Base-by-base conservation (phyloP, 2,113 vertebrate genomes). In the Silurus glanis region DNA sequence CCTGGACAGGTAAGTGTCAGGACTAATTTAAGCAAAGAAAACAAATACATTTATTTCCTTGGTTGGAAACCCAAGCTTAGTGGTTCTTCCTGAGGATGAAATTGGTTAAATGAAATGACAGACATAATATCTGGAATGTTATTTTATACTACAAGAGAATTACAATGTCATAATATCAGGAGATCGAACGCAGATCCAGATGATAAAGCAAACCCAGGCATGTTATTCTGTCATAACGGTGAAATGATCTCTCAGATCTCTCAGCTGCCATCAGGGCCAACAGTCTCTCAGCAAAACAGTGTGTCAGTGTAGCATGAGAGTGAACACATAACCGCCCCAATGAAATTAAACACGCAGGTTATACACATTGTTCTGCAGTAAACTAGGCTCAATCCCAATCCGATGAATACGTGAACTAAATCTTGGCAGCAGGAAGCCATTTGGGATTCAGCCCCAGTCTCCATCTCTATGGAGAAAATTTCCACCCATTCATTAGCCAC, bases 401-500 rank as follows among this genome's bases (percentile, higher is more conserved):
- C 45, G 47, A 59, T 5, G 4, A 59, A 12, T 9, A 45, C 25
- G 16, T 37, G 56, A 80, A 45, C 25, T 59, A 16, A 28, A 37
- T 23, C 2, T 55, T 28, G 9, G 76, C 51, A 58, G 21, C 17
- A 21, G 78, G 17, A 47, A 61, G 37, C 37, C 28, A 6, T 80
- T 45, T 80, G 78, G 28, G 78, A 61, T 80, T 47, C 19, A 61
- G 53, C 9, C 53, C 76, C n/a, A 56, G 56, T 61, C 16, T 72
- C 37, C 37, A 28, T 47, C 45, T 83, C n/a, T 58, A 25, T 80
- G 47, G 37, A 80, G 51, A 61, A 37, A 37, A 83, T 51, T 87
- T 56, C 83, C 87, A 85, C 76, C 87, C 89, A 90, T 90, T 90
- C 89, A 90, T 90, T 90, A 90, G 92, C 92, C 86, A 89, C 74